Evolutionary conservation across 2,113 vertebrate species (phyloP), one percentile per base, ranked within the genome.

Genomic region (Marcusenius ussheri): DNA sequence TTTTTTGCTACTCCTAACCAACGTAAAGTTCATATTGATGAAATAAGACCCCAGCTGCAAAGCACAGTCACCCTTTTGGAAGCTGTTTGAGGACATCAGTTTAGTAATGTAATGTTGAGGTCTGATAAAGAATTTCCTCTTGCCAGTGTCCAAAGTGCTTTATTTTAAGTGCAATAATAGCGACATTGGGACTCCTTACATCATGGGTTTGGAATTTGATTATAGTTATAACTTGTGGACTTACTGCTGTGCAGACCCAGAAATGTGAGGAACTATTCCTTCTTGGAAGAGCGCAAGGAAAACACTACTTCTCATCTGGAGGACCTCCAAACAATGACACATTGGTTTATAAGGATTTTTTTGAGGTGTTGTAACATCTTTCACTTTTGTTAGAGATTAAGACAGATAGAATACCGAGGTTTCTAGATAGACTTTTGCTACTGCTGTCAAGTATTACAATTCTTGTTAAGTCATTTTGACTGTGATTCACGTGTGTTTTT

Each of bases 291-390:
- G 39, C 62, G 84, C 90, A 93, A 91, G 95, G 95, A 96, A 96
- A 95, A 96, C 92, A 90, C 87, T 93, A 88, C 93, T 95, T 95
- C 92, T 92, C 90, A 94, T 90, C 90, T 95, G 94, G 94, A 95
- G 92, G 88, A 86, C 39, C 90, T 94, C 95, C 94, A 95, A 91
- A 45, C 88, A 91, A 91, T 96, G 95, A 95, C 95, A 94, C 93
- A 94, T 90, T 89, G 31, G 92, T 96, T 95, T 95, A 95, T 91
- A 91, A 93, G 94, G 90, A 91, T 94, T 93, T 94, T 95, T 94
- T 53, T 70, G 91, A 91, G 91, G 92, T 94, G 93, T 90, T 89
- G 94, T 95, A 94, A 95, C 93, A 92, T 92, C 87, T 91, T 90
- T 90, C 87, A 89, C 91, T 85, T 90, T 90, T 88, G 92, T 85